A percentile compares a stretch with the other conserved stretches of the same genome.
Evolutionary conservation across 2,888 invertebrate species (phyloP).

Genomic region (Frankliniella intonsa): DNA sequence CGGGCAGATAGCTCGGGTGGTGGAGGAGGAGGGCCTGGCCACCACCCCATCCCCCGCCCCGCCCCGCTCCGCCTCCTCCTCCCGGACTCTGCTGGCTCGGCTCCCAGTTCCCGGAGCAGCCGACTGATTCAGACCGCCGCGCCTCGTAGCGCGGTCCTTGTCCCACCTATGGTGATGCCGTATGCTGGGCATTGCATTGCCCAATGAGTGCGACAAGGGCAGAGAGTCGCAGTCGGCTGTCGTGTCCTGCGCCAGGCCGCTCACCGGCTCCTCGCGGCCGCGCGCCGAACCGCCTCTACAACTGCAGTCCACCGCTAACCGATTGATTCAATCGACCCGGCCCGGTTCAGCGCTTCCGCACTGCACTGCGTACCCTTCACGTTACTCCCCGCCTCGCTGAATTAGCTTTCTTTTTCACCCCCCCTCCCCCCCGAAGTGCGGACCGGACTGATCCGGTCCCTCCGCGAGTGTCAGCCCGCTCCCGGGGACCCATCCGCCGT

Average conservation of each 20-base stretch:
- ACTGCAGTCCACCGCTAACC: background rate
- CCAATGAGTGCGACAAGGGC: background rate
- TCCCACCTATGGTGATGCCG: too few relatives aligned
- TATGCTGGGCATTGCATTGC: too few relatives aligned
- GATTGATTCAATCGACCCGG: constrained; percentile 13
- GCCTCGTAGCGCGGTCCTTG: background rate
- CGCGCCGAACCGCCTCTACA: background rate
- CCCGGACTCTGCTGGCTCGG: background rate
- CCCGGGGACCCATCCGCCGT: too few relatives aligned
- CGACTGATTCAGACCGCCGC: background rate
- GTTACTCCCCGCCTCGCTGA: too few relatives aligned
- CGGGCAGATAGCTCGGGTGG: background rate
- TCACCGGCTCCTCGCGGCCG: background rate
- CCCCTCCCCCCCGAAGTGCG: too few relatives aligned
- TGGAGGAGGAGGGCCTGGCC: background rate
- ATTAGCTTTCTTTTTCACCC: too few relatives aligned
- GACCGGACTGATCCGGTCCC: too few relatives aligned
- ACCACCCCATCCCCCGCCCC: background rate
- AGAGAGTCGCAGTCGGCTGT: background rate
- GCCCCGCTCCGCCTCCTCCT: background rate
- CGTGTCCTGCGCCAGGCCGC: background rate
- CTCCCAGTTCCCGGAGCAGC: background rate
- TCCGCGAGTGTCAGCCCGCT: too few relatives aligned
- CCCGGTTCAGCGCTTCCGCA: too few relatives aligned
- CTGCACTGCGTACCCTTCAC: too few relatives aligned